phyloP scores from a whole-genome alignment of 1,140 invertebrate species.

The Cydia splendana region DNA sequence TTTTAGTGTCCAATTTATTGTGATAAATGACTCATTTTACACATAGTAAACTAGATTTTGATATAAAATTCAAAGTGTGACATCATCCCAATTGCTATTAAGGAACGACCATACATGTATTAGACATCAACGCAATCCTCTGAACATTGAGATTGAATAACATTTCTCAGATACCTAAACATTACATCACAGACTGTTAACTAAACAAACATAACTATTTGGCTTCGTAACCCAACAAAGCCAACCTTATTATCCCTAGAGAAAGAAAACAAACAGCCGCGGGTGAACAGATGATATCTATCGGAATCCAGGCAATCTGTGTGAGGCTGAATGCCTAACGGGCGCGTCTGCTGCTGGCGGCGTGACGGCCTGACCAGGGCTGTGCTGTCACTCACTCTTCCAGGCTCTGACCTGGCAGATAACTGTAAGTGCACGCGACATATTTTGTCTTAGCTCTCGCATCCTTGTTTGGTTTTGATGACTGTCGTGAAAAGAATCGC shows the following conservation, averaged over 20 bases:
- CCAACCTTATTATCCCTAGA: not conserved
- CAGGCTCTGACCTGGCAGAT: slow-evolving; percentile 8
- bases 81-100: too few species aligned
- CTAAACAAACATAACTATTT: not conserved
- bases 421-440: slow-evolving; percentile 16
- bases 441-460: slow-evolving; percentile 11
- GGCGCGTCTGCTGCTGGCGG: slow-evolving; percentile 48
- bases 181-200: not conserved
- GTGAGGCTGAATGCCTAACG: slow-evolving; percentile 66
- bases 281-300: slow-evolving; percentile 61
- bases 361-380: slow-evolving; percentile 44
- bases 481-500: not conserved
- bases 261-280: slow-evolving; percentile 16
- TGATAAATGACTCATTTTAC: too few species aligned
- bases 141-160: too few species aligned
- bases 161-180: too few species aligned
- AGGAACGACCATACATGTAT: too few species aligned
- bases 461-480: slow-evolving; percentile 10
- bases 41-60: too few species aligned
- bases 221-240: not conserved
- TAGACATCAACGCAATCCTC: too few species aligned
- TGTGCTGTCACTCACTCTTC: slow-evolving; percentile 16
- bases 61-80: too few species aligned
- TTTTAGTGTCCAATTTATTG: too few species aligned
- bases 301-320: slow-evolving; percentile 63